Conservation (phyloP, 2,797 vertebrate species). For the Siniperca undulata region DNA sequence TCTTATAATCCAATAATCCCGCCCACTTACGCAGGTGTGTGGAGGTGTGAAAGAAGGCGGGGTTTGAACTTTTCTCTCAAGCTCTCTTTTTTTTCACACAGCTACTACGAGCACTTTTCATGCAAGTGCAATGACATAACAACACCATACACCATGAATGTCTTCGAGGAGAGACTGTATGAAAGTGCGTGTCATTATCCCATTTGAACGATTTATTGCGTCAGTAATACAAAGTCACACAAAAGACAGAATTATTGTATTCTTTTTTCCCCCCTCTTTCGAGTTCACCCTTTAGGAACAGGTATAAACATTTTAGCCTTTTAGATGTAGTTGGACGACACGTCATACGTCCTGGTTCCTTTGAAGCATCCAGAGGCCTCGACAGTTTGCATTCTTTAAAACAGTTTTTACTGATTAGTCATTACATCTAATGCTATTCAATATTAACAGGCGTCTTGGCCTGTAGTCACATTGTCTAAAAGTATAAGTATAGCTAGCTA, state of each 20-base stretch:
- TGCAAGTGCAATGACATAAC: background rate
- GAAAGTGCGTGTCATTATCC: background rate
- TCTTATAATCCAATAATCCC: background rate
- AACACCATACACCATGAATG: background rate
- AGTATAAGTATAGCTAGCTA: background rate
- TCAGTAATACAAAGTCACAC: background rate
- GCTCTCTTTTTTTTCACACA: background rate
- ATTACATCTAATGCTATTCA: background rate
- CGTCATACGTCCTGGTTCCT: background rate
- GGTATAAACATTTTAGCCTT: background rate
- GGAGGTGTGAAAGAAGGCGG: background rate
- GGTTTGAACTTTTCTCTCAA: background rate
- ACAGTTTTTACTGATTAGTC: background rate
- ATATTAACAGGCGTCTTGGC: background rate
- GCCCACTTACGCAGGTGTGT: background rate
- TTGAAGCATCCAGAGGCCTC: background rate
- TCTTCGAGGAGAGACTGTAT: accelerated
- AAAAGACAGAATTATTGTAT: background rate
- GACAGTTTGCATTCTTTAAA: background rate
- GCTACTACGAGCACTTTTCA: background rate
- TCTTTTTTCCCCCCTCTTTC: background rate
- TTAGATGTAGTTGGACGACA: background rate
- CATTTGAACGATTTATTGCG: background rate
- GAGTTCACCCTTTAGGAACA: background rate
- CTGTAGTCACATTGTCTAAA: background rate